These are phyloP conservation scores for Sylvicola cinctus DNA, from an alignment of 2,888 invertebrate genomes.

Conservation along the genomic window DNA sequence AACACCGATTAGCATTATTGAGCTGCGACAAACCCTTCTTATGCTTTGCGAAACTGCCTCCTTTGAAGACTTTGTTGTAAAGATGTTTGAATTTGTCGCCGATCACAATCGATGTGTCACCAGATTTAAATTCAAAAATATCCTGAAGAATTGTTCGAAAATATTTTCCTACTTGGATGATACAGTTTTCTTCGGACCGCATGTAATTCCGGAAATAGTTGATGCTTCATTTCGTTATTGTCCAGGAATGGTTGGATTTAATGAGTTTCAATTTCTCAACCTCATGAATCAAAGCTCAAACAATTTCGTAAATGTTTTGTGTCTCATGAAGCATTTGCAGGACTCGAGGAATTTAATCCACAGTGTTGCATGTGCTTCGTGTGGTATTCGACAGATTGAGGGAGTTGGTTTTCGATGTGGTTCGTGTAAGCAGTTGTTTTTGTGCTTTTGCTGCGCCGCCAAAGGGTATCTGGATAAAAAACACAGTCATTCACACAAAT, in stretches of 20 bases:
- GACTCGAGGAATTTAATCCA: conserved; percentile 21
- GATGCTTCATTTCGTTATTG: conserved; percentile 19
- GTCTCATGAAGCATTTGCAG: conserved; percentile 21
- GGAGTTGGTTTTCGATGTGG: conserved; percentile 24
- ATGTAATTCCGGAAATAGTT: conserved; percentile 15
- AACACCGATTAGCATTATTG: conserved; percentile 19
- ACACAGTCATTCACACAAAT: conserved; percentile 18
- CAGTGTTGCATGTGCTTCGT: conserved; percentile 17
- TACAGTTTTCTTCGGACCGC: conserved; percentile 16
- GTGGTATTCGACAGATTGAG: conserved; percentile 17
- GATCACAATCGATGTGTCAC: conserved; percentile 18
- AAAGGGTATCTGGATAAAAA: conserved; percentile 15
- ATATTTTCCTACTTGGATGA: conserved; percentile 21
- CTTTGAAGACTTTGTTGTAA: conserved; percentile 16
- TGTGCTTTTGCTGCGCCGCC: conserved; percentile 23
- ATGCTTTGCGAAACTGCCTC: conserved; percentile 18
- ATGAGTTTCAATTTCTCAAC: conserved; percentile 20
- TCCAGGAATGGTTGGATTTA: conserved; percentile 16
- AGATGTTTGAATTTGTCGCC: conserved; percentile 16
- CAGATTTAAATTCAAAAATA: conserved; percentile 18
- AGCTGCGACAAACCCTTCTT: conserved; percentile 21
- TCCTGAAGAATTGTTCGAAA: conserved; percentile 18
- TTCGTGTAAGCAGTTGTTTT: conserved; percentile 18
- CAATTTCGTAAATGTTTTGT: conserved; percentile 20
- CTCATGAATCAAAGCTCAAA: conserved; percentile 16